A percentile compares a stretch with the other conserved stretches of the same genome.
Evolutionary conservation across 2,113 vertebrate species (phyloP).

Genomic region (Channa maculata): DNA sequence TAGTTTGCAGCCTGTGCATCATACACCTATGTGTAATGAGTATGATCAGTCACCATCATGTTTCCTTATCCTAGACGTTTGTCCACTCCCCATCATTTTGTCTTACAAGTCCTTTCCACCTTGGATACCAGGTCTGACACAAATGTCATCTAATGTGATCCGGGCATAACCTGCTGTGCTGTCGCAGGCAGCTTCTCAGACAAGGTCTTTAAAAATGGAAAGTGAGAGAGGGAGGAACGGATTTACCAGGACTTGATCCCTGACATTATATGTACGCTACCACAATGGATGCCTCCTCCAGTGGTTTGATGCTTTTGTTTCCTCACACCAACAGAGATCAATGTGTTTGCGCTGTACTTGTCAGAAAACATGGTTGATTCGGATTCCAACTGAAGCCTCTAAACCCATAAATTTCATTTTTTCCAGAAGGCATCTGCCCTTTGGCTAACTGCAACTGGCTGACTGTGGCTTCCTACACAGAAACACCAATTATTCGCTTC

Average conservation of each 20-base stretch:
- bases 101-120: too few relatives aligned
- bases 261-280: background rate
- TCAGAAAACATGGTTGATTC: conserved; percentile 23
- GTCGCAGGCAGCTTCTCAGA: conserved; percentile 2
- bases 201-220: background rate
- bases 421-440: conserved; percentile 57
- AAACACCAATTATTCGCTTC: background rate
- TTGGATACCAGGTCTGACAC: too few relatives aligned
- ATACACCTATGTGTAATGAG: too few relatives aligned
- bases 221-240: background rate
- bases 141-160: background rate
- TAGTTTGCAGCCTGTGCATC: background rate
- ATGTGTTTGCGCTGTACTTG: conserved; percentile 16
- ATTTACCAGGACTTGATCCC: conserved; percentile 23
- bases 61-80: too few relatives aligned
- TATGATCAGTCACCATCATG: too few relatives aligned
- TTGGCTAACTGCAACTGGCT: conserved; percentile 41
- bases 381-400: conserved; percentile 38
- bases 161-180: background rate
- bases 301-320: conserved; percentile 10
- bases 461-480: conserved; percentile 15
- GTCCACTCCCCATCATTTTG: too few relatives aligned
- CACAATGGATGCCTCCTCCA: conserved; percentile 1
- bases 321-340: background rate
- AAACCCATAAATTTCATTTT: conserved; percentile 41